phyloP scores from a whole-genome alignment of 2,113 vertebrate species.

The Oncorhynchus kisutch region DNA sequence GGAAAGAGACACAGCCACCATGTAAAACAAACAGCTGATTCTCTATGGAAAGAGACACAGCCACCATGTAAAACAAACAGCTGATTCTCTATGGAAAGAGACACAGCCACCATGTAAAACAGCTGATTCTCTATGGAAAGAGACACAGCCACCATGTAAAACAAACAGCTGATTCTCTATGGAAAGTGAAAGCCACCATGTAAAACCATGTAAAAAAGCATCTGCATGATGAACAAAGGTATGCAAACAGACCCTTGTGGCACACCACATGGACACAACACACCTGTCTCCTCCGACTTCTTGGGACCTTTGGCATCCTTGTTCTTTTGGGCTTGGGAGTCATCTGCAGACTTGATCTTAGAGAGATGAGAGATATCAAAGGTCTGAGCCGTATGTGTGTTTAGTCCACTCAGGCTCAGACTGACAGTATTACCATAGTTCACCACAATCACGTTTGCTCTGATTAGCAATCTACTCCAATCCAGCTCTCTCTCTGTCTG shows the following conservation, averaged over 20 bases:
- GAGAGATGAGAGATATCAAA: background rate
- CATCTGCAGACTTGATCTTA: constrained; percentile 83
- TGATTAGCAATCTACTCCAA: background rate
- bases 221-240: background rate
- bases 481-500: background rate
- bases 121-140: constrained; percentile 79
- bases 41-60: constrained; percentile 59
- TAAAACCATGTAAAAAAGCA: constrained; percentile 1
- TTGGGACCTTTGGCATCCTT: constrained; percentile 74
- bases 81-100: too few relatives aligned
- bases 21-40: constrained; percentile 71
- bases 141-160: background rate
- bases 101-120: background rate
- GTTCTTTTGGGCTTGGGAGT: constrained; percentile 67
- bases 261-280: background rate
- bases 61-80: too few relatives aligned
- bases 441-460: background rate
- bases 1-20: background rate
- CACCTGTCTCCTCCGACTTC: constrained; percentile 82
- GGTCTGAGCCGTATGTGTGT: too few relatives aligned
- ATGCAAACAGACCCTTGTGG: constrained; percentile 12
- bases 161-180: constrained; percentile 80
- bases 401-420: too few relatives aligned
- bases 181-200: background rate
- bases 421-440: background rate